These are phyloP conservation scores for Siderastrea siderea DNA, from an alignment of 92 coral and sea anemone species.

Conservation along the genomic window DNA sequence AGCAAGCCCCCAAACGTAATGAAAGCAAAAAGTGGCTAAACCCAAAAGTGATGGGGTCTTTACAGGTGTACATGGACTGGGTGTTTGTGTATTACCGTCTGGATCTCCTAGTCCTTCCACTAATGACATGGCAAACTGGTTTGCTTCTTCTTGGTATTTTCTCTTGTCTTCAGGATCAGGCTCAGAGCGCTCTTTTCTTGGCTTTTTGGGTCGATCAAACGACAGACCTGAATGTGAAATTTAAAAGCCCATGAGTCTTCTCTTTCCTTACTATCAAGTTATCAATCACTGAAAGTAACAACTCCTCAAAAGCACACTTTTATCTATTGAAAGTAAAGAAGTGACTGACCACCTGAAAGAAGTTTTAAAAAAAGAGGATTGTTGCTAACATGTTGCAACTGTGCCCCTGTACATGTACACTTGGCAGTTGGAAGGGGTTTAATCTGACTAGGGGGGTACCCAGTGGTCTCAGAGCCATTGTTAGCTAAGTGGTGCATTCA, in stretches of 20 bases:
- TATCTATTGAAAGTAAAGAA: too few species aligned
- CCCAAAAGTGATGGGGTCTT: neutral
- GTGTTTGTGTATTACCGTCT: conserved; percentile 68
- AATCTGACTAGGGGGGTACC: too few species aligned
- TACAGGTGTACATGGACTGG: neutral
- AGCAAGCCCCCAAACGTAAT: neutral
- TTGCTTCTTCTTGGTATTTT: conserved; percentile 90
- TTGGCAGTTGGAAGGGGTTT: too few species aligned
- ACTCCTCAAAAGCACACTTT: too few species aligned
- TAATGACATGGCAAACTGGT: conserved; percentile 87
- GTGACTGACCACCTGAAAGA: too few species aligned
- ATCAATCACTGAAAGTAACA: too few species aligned
- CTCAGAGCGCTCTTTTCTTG: conserved; percentile 70
- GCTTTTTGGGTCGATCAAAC: conserved; percentile 93
- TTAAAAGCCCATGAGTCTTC: neutral
- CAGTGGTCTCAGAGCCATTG: too few species aligned
- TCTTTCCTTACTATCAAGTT: too few species aligned
- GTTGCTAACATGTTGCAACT: too few species aligned
- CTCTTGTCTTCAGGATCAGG: conserved; percentile 85
- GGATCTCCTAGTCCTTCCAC: conserved; percentile 96
- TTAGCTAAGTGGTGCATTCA: too few species aligned
- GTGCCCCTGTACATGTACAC: too few species aligned
- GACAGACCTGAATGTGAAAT: conserved; percentile 79
- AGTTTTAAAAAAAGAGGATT: too few species aligned
- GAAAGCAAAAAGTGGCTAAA: neutral